These are phyloP conservation scores for Drosophila micromelanica DNA, from an alignment of 1,140 invertebrate genomes.

Conservation along the genomic window DNA sequence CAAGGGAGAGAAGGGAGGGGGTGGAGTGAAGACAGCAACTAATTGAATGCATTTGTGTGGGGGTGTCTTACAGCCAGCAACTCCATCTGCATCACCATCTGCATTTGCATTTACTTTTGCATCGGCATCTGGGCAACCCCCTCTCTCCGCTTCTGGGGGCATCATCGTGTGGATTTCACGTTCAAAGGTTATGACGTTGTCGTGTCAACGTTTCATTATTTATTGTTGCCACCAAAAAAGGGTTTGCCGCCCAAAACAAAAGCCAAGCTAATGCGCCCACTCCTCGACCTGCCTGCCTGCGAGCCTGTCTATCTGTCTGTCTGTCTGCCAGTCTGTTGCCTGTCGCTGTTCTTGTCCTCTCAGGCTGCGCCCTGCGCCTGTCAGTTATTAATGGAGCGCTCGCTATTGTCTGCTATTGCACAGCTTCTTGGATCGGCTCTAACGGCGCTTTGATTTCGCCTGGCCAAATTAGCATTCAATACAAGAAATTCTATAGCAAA, in stretches of 20 bases:
- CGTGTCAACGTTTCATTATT: constrained; percentile 84
- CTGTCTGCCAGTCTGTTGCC: constrained; percentile 16
- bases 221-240: constrained; percentile 74
- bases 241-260: constrained; percentile 79
- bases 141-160: not conserved
- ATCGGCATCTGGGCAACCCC: constrained; percentile 11
- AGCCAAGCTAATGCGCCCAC: constrained; percentile 77
- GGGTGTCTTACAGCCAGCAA: constrained; percentile 8
- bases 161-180: constrained; percentile 62
- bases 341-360: constrained; percentile 50
- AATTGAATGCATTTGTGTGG: constrained; percentile 68
- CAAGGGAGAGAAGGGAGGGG: constrained; percentile 11
- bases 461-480: constrained; percentile 79
- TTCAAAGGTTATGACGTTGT: constrained; percentile 84
- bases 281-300: constrained; percentile 48
- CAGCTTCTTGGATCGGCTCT: constrained; percentile 24
- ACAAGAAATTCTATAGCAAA: constrained; percentile 53
- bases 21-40: constrained; percentile 33
- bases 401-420: constrained; percentile 57
- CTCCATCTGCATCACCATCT: not conserved
- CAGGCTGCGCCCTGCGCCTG: constrained; percentile 45
- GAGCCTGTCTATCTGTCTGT: constrained; percentile 11
- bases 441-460: constrained; percentile 70
- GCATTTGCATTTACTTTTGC: constrained; percentile 2
- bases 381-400: constrained; percentile 78